Base-by-base conservation (phyloP, 1,140 invertebrate species). In the Formica exsecta region DNA sequence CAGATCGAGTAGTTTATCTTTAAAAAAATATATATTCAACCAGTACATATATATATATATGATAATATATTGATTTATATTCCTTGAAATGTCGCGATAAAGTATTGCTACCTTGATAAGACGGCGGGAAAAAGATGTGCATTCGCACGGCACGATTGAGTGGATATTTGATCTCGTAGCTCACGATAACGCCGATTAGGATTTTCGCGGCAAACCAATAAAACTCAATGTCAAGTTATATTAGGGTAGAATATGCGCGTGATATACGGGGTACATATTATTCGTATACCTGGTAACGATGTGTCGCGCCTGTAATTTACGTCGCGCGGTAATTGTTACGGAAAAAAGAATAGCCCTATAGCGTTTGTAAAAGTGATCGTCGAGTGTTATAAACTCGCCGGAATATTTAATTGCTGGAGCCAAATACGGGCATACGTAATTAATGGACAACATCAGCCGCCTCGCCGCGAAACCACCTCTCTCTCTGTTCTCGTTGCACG, bases 381-480 rank as follows among this genome's bases (percentile, higher is more conserved):
- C 9, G 4, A 64, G 36, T 61, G 16, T 77, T 77, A 51, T 65
- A 77, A 65, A 65, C 59, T 25, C 22, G 25, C n/a, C 61, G 61
- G 75, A 25, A 38, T 77, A 77, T 77, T 77, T 77, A 77, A 77
- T 65, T 65, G 61, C 75, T 51, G 22, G 64, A 77, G 59, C 59
- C 59, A 64, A 64, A 77, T 77, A 65, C 75, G 61, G 41, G 75
- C 29, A 64, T 65, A 51, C 61, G n/a, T 77, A 77, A 77, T 77
- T 77, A 77, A 77, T 77, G 75, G 75, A 77, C 65, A 77, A 65
- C 41, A 25, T 41, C 29, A 41, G 44, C 61, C 29, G 29, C 29
- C 19, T 77, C 41, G 4, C 75, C 75, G 41, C 61, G 41, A 77
- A 65, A 77, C 59, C 59, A 51, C 61, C 29, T 19, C 41, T 38